Percentiles rank a stretch among this genome's conserved stretches.
phyloP scores from a whole-genome alignment of 2,888 invertebrate genomes.

The Drosophila neotestacea region DNA sequence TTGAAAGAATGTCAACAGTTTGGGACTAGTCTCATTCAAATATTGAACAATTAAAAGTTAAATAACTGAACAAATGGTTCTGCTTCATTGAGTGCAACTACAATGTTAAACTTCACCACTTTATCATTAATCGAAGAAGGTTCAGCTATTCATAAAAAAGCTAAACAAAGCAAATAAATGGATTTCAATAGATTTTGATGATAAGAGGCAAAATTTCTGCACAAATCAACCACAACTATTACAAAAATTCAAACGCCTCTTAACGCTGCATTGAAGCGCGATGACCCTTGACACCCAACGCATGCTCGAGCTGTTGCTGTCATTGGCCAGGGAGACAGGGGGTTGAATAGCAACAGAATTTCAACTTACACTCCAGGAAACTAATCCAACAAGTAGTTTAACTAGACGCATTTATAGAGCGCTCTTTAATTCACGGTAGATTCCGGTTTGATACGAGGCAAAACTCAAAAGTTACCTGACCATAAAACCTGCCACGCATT shows the following conservation, averaged over 20 bases:
- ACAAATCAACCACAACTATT: slow-evolving; percentile 11
- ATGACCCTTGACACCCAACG: slow-evolving; percentile 70
- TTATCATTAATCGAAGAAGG: slow-evolving; percentile 5
- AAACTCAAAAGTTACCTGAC: slow-evolving; percentile 61
- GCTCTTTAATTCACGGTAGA: slow-evolving; percentile 30
- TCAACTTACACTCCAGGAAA: slow-evolving; percentile 18
- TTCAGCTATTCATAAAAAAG: slow-evolving; percentile 11
- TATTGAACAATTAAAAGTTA: slow-evolving; percentile 4
- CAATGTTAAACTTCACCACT: slow-evolving; percentile 16
- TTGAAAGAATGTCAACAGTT: neutral
- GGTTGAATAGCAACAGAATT: slow-evolving; percentile 5
- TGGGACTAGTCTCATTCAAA: neutral
- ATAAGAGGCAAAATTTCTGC: slow-evolving; percentile 42
- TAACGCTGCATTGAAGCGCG: slow-evolving; percentile 42
- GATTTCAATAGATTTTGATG: slow-evolving; percentile 23
- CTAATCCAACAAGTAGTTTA: slow-evolving; percentile 53
- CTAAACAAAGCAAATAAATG: slow-evolving; percentile 36
- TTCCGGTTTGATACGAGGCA: slow-evolving; percentile 27
- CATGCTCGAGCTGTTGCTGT: slow-evolving; percentile 10
- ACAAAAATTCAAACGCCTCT: slow-evolving; percentile 7
- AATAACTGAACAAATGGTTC: neutral
- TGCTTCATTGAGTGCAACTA: slow-evolving; percentile 23
- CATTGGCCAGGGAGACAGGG: neutral
- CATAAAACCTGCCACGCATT: slow-evolving; percentile 73
- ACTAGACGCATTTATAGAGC: slow-evolving; percentile 10